Conservation (phyloP, 2,888 invertebrate genomes). For the Monoplex corrugatus region DNA sequence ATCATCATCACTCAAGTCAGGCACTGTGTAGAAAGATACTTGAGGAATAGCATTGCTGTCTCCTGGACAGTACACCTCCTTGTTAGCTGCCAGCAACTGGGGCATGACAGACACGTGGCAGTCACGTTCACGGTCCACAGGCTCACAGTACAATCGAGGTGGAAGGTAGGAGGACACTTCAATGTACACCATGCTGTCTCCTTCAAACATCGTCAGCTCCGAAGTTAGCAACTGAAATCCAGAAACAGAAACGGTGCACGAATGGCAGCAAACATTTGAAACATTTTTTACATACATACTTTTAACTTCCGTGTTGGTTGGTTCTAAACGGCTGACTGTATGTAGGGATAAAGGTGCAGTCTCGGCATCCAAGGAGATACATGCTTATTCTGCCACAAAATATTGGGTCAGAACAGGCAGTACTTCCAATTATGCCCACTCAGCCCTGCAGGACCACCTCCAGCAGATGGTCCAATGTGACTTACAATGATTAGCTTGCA, state of each 20-base stretch:
- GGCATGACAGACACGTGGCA: conserved; percentile 58
- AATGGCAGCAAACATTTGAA: too few species aligned
- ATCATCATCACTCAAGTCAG: conserved; percentile 43
- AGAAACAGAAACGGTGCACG: background rate
- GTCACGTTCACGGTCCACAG: conserved; percentile 60
- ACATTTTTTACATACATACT: too few species aligned
- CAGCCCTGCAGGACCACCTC: too few species aligned
- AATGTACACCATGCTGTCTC: conserved; percentile 54
- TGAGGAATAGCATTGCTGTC: conserved; percentile 58
- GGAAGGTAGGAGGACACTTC: conserved; percentile 59
- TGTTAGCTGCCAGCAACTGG: conserved; percentile 42
- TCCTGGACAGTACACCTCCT: conserved; percentile 62
- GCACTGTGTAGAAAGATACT: conserved; percentile 61
- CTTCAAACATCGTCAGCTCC: conserved; percentile 62
- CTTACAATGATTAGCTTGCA: too few species aligned
- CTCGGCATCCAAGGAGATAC: too few species aligned
- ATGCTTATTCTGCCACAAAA: too few species aligned
- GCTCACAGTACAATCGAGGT: conserved; percentile 62
- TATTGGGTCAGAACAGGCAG: too few species aligned
- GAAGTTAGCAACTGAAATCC: conserved; percentile 57
- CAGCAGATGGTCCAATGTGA: too few species aligned
- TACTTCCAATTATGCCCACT: too few species aligned
- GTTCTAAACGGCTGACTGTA: too few species aligned
- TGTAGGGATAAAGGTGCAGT: too few species aligned
- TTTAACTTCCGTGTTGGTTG: too few species aligned